Base-by-base conservation (phyloP, 1,140 invertebrate genomes). In the Listronotus oregonensis region DNA sequence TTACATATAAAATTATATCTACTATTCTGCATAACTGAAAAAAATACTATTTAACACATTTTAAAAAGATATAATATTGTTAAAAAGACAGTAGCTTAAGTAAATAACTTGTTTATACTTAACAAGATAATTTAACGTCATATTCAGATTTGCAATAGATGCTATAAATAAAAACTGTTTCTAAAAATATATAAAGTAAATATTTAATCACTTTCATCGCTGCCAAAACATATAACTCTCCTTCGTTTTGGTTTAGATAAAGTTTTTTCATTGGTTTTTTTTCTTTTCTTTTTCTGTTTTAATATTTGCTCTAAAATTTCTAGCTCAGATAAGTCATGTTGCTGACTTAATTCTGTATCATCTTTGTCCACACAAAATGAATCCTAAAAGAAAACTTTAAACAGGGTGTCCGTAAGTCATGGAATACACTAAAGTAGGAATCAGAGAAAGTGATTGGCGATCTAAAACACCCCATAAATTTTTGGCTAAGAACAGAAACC, bases 301-400 rank as follows among this genome's bases (percentile, higher is more conserved):
- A 77, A 63, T 64, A 71, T 49, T 42, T 60, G 67, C 66, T 77
- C 76, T 34, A 74, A 57, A 49, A 75, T 46, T 44, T 73, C 72
- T 61, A 77, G 63, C 50, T 76, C 61, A 9, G 74, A 72, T 11
- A 77, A 37, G 18, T 75, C 66, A 12, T 59, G 27, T 7, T 59
- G 31, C 43, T 49, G 18, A 4, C 52, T 50, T 14, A 49, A 32
- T 11, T 68, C 67, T 17, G 71, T 64, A 17, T 75, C 75, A 37
- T 72, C 49, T 9, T 37, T 57, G 50, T 65, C 54, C 11, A 77
- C 72, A 49, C 71, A 73, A 59, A 78, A 78, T 2, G 74, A 73
- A 73, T 78, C 77, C 73, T 77, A 42, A 56, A 75, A 71, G 27
- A 14, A 47, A 59, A 69, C 62, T n/a, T n/a, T n/a, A n/a, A n/a